phyloP scores from a whole-genome alignment of 2,113 vertebrate genomes.

The Motacilla alba region DNA sequence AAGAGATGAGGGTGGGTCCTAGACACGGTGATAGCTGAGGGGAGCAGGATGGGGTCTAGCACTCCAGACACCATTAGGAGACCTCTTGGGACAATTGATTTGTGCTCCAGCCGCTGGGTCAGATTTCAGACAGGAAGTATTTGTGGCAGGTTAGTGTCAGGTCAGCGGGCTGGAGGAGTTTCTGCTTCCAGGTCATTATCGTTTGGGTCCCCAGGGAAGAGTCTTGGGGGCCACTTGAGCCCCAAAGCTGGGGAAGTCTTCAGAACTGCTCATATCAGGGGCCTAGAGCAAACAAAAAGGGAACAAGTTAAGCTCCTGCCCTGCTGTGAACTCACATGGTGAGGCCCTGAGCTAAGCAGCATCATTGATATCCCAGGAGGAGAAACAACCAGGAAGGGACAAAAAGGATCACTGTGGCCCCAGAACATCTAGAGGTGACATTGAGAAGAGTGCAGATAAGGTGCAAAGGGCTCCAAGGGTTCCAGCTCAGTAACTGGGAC shows the following conservation, averaged over 20 bases:
- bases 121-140: constrained; percentile 68
- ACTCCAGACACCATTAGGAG: constrained; percentile 71
- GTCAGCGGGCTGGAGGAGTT: constrained; percentile 71
- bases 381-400: background rate
- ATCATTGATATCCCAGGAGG: background rate
- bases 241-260: constrained; percentile 98
- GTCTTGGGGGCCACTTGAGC: constrained; percentile 89
- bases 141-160: constrained; percentile 57
- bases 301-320: constrained; percentile 26
- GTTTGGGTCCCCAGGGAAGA: constrained; percentile 97
- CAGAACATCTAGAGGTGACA: background rate
- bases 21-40: constrained; percentile 62
- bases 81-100: constrained; percentile 70
- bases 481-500: background rate
- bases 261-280: constrained; percentile 97
- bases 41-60: constrained; percentile 56
- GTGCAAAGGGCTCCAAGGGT: background rate
- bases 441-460: background rate
- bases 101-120: constrained; percentile 73
- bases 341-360: background rate
- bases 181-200: constrained; percentile 82
- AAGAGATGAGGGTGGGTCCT: constrained; percentile 53
- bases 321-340: accelerated
- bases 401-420: background rate
- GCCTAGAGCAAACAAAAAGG: constrained; percentile 79